phyloP scores from a whole-genome alignment of 2,888 invertebrate species.

The Diabrotica balteata region DNA sequence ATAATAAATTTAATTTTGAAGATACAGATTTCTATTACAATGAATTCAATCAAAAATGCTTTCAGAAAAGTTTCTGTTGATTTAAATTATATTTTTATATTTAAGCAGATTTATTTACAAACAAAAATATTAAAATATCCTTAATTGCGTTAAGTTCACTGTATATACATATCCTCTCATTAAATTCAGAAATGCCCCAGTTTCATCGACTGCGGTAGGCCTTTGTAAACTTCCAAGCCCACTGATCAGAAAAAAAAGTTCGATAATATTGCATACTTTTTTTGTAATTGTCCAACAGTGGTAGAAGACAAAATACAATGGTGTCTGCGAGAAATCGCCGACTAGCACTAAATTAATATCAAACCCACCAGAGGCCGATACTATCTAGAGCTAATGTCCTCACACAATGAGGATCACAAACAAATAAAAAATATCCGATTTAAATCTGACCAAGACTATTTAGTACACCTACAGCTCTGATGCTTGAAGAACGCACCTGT shows the following conservation, averaged over 20 bases:
- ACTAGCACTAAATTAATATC: slow-evolving; percentile 58
- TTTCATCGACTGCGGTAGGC: slow-evolving; percentile 28
- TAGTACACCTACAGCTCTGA: slow-evolving; percentile 59
- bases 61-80: no score
- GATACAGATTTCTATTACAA: no score
- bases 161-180: neutral
- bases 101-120: no score
- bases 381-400: slow-evolving; percentile 59
- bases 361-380: slow-evolving; percentile 57
- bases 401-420: slow-evolving; percentile 59
- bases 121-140: no score
- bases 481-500: slow-evolving; percentile 33
- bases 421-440: slow-evolving; percentile 58
- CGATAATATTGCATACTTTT: slow-evolving; percentile 30
- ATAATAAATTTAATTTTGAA: no score
- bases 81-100: no score
- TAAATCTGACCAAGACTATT: slow-evolving; percentile 60
- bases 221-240: slow-evolving; percentile 14
- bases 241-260: slow-evolving; percentile 22
- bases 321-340: slow-evolving; percentile 51
- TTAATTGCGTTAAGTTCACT: no score
- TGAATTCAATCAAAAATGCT: no score
- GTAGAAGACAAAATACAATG: slow-evolving; percentile 42
- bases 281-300: slow-evolving; percentile 35
- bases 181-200: slow-evolving; percentile 18